Base-by-base conservation (phyloP, 2,888 invertebrate genomes). In the Lingula anatina region DNA sequence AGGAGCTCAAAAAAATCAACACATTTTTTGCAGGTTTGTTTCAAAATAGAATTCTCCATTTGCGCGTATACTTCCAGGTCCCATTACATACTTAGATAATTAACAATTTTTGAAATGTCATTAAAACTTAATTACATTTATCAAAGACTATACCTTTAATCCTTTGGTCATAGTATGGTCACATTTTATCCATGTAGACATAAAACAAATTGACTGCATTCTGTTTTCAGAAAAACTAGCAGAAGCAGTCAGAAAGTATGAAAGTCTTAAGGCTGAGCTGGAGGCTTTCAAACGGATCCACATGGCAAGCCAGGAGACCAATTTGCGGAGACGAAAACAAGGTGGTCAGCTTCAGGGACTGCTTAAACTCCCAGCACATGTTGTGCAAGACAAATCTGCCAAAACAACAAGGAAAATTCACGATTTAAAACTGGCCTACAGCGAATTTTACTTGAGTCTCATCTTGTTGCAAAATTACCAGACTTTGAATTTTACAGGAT, bases 381-480 rank as follows among this genome's bases (percentile, higher is more conserved):
- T 61, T 41, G 62, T 65, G 46, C 57, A 57, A 24, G 60, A 59
- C 15, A 57, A 54, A 35, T 50, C 49, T 2, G 41, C 61, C 18
- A 53, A 59, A 24, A 56, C 63, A 42, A 62, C 66, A 20, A 53
- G 68, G 5, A 70, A 68, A 49, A 61, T 71, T 38, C 90, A 88
- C 64, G 97, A 99, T 66, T 78, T 99, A 15, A 99, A 97, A 78
- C 80, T 99, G 61, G 99, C 97, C 0, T 99, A 95, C 78, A 94
- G 93, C 70, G 99, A 99, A 82, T 99, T 96, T 80, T 99, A 99
- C 77, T 82, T 99, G 39, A 93, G 93, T 69, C 81, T 99, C 44
- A 94, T 99, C 64, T 81, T 99, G 18, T 81, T 99, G 53, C 97
- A 99, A 79, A 99, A 99, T 76, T 97, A 95, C 76, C 96, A 99